Percentiles rank a stretch among this genome's conserved stretches.
Evolutionary conservation across 1,140 invertebrate species (phyloP).

Genomic region (Rhagoletis zephyria): DNA sequence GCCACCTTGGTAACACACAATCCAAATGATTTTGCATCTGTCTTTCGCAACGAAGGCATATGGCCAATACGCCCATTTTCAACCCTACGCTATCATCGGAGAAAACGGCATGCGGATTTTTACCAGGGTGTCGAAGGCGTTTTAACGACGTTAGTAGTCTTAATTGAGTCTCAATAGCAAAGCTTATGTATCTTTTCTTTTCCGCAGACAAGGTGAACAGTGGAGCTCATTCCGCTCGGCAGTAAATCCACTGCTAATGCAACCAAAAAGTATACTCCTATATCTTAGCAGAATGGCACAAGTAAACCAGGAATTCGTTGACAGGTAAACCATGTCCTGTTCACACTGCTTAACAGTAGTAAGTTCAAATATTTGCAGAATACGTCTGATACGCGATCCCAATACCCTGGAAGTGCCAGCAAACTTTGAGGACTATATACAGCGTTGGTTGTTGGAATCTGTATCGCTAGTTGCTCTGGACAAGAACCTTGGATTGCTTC

Average conservation of each 20-base stretch:
- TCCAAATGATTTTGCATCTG: conserved; percentile 55
- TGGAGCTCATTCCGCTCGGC: conserved; percentile 67
- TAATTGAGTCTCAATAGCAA: too few species aligned
- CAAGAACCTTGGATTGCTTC: conserved; percentile 76
- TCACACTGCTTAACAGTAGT: not conserved
- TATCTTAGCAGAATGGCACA: conserved; percentile 64
- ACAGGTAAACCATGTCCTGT: conserved; percentile 70
- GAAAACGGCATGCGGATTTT: conserved; percentile 48
- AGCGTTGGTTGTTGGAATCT: conserved; percentile 82
- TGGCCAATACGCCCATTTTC: conserved; percentile 48
- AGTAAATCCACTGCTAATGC: conserved; percentile 68
- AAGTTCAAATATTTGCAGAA: conserved; percentile 67
- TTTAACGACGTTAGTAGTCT: conserved; percentile 28
- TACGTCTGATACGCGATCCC: conserved; percentile 75
- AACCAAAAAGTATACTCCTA: conserved; percentile 66
- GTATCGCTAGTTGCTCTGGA: conserved; percentile 82
- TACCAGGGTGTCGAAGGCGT: conserved; percentile 54
- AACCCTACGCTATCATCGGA: conserved; percentile 29
- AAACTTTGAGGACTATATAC: conserved; percentile 79
- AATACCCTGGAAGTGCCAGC: conserved; percentile 76
- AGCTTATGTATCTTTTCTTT: too few species aligned
- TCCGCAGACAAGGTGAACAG: conserved; percentile 57
- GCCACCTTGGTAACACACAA: conserved; percentile 50
- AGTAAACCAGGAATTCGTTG: conserved; percentile 70
- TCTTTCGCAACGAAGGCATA: conserved; percentile 56